Evolutionary conservation across 1,140 invertebrate species (phyloP).

Genomic region (Penaeus japonicus): DNA sequence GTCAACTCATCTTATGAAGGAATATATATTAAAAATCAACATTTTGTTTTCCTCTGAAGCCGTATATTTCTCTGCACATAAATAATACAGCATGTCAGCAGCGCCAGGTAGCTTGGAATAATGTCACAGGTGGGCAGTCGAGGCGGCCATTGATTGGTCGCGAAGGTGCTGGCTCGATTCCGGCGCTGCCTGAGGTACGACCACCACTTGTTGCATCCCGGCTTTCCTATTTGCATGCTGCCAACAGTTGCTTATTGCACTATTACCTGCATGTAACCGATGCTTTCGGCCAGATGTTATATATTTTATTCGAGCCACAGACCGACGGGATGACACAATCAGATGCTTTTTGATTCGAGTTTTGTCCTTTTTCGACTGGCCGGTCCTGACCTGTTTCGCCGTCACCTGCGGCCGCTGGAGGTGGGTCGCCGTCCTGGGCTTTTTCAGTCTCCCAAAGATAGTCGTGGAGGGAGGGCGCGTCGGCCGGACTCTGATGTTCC

Average conservation of each 20-base stretch:
- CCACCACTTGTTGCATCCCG: conserved; percentile 16
- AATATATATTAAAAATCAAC: neutral
- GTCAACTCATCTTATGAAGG: too few relatives aligned
- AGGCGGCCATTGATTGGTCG: conserved; percentile 22
- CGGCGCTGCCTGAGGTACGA: neutral
- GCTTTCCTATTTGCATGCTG: neutral
- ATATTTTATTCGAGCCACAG: too few relatives aligned
- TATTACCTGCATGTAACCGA: too few relatives aligned
- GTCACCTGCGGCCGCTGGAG: neutral
- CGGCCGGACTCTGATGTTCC: neutral
- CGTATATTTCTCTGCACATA: neutral
- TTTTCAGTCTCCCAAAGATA: conserved; percentile 18
- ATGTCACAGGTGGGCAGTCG: conserved; percentile 20
- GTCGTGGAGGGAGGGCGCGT: conserved; percentile 21
- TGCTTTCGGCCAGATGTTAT: neutral
- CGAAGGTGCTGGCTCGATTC: neutral
- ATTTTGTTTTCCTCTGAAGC: neutral
- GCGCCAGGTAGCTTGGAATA: neutral
- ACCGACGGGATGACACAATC: neutral
- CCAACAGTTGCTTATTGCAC: too few relatives aligned
- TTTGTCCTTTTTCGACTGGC: neutral
- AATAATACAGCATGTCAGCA: neutral
- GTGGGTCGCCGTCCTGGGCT: neutral
- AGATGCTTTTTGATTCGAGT: too few relatives aligned
- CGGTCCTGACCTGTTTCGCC: neutral